These are phyloP conservation scores for Chaenodraco wilsoni DNA, from an alignment of 2,797 vertebrate genomes.

Conservation along the genomic window DNA sequence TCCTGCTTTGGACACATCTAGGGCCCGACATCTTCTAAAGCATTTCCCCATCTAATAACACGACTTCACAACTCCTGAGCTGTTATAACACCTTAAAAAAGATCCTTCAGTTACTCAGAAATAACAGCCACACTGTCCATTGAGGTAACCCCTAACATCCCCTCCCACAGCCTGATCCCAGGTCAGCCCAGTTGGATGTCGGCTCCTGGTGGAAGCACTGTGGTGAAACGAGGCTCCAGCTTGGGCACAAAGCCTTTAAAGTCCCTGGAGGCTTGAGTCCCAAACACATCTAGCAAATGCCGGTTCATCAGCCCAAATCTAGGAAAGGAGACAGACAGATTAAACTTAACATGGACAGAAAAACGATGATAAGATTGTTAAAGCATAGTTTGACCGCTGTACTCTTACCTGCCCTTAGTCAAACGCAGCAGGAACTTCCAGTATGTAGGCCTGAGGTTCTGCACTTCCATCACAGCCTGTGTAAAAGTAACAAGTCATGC, in stretches of 20 bases:
- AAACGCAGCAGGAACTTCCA: constrained; percentile 97
- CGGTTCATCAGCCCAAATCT: constrained; percentile 97
- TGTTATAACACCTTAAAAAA: constrained; percentile 11
- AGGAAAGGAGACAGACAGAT: constrained; percentile 31
- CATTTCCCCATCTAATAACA: constrained; percentile 13
- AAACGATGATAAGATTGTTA: not conserved
- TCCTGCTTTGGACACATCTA: constrained; percentile 26
- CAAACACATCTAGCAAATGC: constrained; percentile 91
- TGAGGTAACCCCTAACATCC: constrained; percentile 33
- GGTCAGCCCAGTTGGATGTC: constrained; percentile 78
- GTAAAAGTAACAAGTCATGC: constrained; percentile 2
- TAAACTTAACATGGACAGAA: not conserved
- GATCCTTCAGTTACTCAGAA: constrained; percentile 15
- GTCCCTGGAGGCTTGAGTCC: constrained; percentile 91
- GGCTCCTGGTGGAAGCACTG: constrained; percentile 73
- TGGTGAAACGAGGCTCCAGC: constrained; percentile 89
- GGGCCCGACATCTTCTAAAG: constrained; percentile 3
- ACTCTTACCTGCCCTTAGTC: constrained; percentile 92
- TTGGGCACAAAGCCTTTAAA: constrained; percentile 91
- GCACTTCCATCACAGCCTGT: constrained; percentile 98
- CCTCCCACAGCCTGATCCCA: not conserved
- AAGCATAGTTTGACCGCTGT: not conserved
- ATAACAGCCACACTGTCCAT: constrained; percentile 30
- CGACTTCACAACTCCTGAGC: constrained; percentile 15
- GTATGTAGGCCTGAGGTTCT: constrained; percentile 95